These are phyloP conservation scores for Punctoribates punctum DNA, from an alignment of 2,888 invertebrate genomes.

Conservation along the genomic window DNA sequence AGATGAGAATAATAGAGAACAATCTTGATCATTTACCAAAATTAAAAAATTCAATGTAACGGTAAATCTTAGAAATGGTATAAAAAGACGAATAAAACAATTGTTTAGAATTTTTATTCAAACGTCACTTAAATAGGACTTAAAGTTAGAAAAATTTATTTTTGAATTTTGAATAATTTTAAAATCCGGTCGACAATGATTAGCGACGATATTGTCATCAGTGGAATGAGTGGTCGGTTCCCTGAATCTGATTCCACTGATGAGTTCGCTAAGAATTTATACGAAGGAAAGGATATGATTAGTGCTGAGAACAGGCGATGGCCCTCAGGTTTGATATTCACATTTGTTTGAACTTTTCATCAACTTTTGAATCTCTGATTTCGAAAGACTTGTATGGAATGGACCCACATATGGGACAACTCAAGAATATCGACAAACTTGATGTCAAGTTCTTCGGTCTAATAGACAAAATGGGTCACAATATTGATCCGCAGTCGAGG, in stretches of 20 bases:
- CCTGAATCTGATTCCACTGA: background rate
- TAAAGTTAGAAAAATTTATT: too few species aligned
- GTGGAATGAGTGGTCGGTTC: conserved; percentile 5
- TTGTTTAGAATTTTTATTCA: too few species aligned
- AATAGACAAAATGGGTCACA: conserved; percentile 82
- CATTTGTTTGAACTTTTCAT: too few species aligned
- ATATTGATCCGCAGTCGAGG: conserved; percentile 87
- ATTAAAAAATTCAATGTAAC: too few species aligned
- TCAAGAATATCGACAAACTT: conserved; percentile 73
- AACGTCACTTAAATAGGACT: too few species aligned
- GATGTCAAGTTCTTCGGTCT: conserved; percentile 87
- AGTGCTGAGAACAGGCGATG: background rate
- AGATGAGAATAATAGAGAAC: too few species aligned
- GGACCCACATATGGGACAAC: conserved; percentile 64
- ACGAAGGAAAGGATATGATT: background rate
- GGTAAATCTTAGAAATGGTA: too few species aligned
- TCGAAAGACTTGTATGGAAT: conserved; percentile 70
- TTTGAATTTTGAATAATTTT: too few species aligned
- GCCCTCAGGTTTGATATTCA: background rate
- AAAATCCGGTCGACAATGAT: too few species aligned
- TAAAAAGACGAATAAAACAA: too few species aligned
- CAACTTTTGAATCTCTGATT: too few species aligned
- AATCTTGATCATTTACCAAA: too few species aligned
- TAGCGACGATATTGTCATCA: conserved; percentile 12
- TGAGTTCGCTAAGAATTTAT: background rate